A percentile compares a stretch with the other conserved stretches of the same genome.
Conservation (phyloP, 2,888 invertebrate species). For the Epirrita christyi region DNA sequence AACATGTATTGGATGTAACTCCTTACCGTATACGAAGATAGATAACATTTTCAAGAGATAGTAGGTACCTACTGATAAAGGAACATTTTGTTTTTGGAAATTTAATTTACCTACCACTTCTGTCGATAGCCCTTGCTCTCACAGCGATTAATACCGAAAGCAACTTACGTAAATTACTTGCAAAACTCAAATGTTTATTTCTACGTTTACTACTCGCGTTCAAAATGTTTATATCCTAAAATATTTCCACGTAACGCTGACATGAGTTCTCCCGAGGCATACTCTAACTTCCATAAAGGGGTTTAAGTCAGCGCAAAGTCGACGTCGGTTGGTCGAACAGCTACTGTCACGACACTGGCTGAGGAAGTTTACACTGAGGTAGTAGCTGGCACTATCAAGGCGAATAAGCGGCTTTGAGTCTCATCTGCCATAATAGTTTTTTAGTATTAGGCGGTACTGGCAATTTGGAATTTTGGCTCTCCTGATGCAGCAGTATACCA, state of each 20-base stretch:
- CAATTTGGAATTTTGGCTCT: too few species aligned
- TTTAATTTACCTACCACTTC: not conserved
- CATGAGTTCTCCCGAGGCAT: conserved; percentile 7
- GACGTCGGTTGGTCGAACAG: too few species aligned
- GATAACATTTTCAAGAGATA: too few species aligned
- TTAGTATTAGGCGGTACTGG: too few species aligned
- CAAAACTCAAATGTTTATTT: not conserved
- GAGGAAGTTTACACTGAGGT: not conserved
- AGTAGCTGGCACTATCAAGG: not conserved
- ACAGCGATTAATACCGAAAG: not conserved
- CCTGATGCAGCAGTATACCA: too few species aligned
- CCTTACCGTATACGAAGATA: too few species aligned
- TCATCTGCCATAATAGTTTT: not conserved
- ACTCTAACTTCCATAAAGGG: conserved; percentile 1
- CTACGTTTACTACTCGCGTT: not conserved
- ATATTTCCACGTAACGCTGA: conserved; percentile 4
- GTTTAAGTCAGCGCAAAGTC: not conserved
- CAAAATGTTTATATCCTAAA: not conserved
- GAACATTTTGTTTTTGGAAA: too few species aligned
- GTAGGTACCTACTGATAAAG: too few species aligned
- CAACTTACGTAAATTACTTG: not conserved
- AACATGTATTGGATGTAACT: too few species aligned
- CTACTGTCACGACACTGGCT: not conserved
- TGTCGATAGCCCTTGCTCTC: not conserved
- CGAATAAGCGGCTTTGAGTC: not conserved